A percentile compares a stretch with the other conserved stretches of the same genome.
phyloP scores from a whole-genome alignment of 2,797 vertebrate genomes.

The Liparis tanakae region DNA sequence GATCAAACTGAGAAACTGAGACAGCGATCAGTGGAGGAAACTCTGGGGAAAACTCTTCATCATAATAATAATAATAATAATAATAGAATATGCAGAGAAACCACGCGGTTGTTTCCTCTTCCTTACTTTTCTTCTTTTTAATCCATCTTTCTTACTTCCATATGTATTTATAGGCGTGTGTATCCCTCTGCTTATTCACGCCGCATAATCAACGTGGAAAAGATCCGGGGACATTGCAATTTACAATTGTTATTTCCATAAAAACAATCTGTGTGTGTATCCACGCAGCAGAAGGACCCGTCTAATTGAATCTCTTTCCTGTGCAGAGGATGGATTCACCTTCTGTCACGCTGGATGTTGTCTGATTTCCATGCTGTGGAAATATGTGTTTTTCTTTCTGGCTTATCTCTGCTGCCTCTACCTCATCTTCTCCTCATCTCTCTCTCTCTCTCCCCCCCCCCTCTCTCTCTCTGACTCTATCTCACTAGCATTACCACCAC shows the following conservation, averaged over 20 bases:
- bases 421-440: constrained; percentile 68
- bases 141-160: neutral
- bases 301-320: constrained; percentile 82
- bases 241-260: constrained; percentile 74
- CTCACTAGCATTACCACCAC: constrained; percentile 71
- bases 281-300: constrained; percentile 65
- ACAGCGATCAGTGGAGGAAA: constrained; percentile 65
- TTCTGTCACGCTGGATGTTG: constrained; percentile 77
- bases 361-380: constrained; percentile 74
- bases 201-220: constrained; percentile 67
- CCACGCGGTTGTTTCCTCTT: neutral
- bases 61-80: constrained; percentile 68
- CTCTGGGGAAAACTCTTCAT: constrained; percentile 64
- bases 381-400: constrained; percentile 74
- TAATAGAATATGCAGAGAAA: constrained; percentile 44
- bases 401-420: constrained; percentile 67
- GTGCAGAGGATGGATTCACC: constrained; percentile 78
- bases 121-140: neutral
- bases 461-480: constrained; percentile 23
- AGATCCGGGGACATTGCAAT: constrained; percentile 56
- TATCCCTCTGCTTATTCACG: constrained; percentile 56
- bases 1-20: constrained; percentile 64
- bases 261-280: constrained; percentile 73
- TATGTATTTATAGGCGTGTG: neutral
- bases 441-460: constrained; percentile 27